phyloP scores from a whole-genome alignment of 2,888 invertebrate species.

The Nebria brevicollis region DNA sequence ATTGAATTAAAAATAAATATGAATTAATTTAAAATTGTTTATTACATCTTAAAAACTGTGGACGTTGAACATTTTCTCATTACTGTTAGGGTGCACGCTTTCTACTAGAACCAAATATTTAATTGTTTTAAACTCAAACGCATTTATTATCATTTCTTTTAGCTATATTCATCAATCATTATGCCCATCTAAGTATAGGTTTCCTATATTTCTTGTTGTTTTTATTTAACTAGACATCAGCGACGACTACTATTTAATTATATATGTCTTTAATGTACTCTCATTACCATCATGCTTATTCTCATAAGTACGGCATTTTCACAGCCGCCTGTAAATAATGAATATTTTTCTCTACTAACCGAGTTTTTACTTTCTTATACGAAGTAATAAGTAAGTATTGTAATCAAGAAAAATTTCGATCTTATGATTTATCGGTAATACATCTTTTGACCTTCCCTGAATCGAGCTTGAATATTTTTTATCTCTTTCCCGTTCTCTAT shows the following conservation, averaged over 20 bases:
- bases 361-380: background rate
- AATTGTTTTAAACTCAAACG: background rate
- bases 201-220: background rate
- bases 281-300: conserved; percentile 1
- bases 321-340: background rate
- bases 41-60: no score
- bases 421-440: no score
- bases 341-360: background rate
- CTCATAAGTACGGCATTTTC: background rate
- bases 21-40: no score
- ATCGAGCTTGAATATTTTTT: no score
- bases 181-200: background rate
- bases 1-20: no score
- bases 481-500: no score
- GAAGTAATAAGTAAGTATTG: no score
- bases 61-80: no score
- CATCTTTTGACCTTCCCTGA: no score
- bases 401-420: no score
- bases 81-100: no score
- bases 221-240: background rate
- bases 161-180: background rate
- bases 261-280: background rate
- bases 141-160: background rate
- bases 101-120: background rate
- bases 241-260: background rate